phyloP scores from a whole-genome alignment of 2,888 invertebrate species.

The Parascotia fuliginaria region DNA sequence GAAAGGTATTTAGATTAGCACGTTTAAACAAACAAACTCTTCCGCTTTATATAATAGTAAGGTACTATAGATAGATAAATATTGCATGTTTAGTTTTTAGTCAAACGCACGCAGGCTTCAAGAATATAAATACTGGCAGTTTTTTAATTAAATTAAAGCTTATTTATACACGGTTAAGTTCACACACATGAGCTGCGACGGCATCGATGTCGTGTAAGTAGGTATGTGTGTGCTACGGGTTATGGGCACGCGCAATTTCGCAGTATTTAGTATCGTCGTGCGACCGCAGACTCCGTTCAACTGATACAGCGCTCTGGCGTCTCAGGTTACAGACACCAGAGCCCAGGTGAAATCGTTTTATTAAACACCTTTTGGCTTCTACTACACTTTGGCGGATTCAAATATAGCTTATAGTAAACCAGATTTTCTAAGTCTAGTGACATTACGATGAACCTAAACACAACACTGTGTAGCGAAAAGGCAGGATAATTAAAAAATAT shows the following conservation, averaged over 20 bases:
- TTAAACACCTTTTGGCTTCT: conserved; percentile 58
- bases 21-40: too few species aligned
- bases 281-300: conserved; percentile 68
- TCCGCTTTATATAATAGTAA: too few species aligned
- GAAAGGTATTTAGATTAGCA: too few species aligned
- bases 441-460: too few species aligned
- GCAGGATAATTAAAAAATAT: too few species aligned
- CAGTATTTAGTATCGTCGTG: conserved; percentile 63
- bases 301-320: conserved; percentile 55
- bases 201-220: conserved; percentile 28
- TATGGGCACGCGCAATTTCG: conserved; percentile 64
- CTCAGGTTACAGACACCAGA: conserved; percentile 40
- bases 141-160: not conserved
- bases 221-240: conserved; percentile 51
- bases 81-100: too few species aligned
- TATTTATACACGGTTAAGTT: conserved; percentile 11
- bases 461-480: too few species aligned
- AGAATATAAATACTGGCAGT: too few species aligned
- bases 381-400: conserved; percentile 46
- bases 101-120: too few species aligned
- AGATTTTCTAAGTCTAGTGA: too few species aligned
- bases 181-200: conserved; percentile 18
- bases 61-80: too few species aligned
- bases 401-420: not conserved
- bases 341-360: conserved; percentile 65